Conservation (phyloP, 2,888 invertebrate genomes). For the Andrena bicolor region DNA sequence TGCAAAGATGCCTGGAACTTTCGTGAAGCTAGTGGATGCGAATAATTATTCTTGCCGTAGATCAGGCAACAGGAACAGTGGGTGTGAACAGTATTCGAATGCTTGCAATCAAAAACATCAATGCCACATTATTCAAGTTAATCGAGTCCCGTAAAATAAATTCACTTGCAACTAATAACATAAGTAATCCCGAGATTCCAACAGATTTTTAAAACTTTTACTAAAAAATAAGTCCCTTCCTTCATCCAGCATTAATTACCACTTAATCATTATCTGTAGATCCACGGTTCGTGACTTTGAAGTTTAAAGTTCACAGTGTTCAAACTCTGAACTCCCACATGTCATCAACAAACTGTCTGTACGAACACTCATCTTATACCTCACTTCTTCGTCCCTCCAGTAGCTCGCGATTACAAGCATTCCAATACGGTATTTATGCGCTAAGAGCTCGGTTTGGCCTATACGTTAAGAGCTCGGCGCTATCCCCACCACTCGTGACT, state of each 20-base stretch:
- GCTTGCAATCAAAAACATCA: constrained; percentile 3
- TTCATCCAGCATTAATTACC: too few species aligned
- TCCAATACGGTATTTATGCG: not conserved
- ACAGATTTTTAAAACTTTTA: not conserved
- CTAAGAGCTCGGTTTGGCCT: not conserved
- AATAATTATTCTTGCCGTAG: not conserved
- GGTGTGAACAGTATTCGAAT: not conserved
- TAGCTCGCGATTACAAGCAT: not conserved
- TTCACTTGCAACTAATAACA: not conserved
- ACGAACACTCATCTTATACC: not conserved
- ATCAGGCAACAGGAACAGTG: not conserved
- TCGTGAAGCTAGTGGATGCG: not conserved
- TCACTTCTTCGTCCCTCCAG: not conserved
- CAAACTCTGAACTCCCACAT: too few species aligned
- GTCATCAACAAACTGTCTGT: too few species aligned
- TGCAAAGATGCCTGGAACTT: not conserved
- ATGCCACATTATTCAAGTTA: not conserved
- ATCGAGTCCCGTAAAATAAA: not conserved
- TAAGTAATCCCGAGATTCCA: not conserved
- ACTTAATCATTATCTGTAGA: too few species aligned
- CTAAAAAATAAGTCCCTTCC: not conserved
- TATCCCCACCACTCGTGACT: too few species aligned
- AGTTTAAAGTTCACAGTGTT: too few species aligned
- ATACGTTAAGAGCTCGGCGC: too few species aligned
- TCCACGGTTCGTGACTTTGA: too few species aligned